Evolutionary conservation across 2,888 invertebrate species (phyloP), one percentile per base, ranked within the genome.

Genomic region (Phortica okadai): DNA sequence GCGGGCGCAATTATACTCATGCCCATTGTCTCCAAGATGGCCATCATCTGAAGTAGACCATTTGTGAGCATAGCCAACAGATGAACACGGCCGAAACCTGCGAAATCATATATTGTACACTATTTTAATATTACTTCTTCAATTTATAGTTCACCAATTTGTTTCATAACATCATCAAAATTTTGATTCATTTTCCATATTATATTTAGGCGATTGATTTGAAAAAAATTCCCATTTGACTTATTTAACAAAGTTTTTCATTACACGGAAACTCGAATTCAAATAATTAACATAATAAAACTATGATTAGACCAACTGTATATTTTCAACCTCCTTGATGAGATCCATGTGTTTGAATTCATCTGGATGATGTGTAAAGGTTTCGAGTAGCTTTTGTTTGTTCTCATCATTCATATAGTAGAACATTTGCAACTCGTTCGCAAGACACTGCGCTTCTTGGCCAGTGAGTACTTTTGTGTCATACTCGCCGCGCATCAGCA

Each of bases 401-500:
- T 92, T 92, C 14, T 93, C 89, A 88, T 95, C 94, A 74, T 94
- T 93, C 82, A 94, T 94, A 72, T 93, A 93, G 90, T 97, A 97
- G 91, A 96, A 97, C 91, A 97, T 92, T 90, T 97, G 96, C 78
- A 97, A 92, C 90, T 97, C 96, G 90, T 97, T 97, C 0, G 95
- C 96, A 74, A 97, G 91, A 89, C 96, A 97, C 87, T 95, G 96
- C 0, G 97, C 97, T 91, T 97, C 97, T 88, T 94, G 93, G 0
- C 93, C 94, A 89, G 92, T 94, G 76, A 97, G 90, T 0, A 95
- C 94, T 90, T 96, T 95, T 86, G 93, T 94, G 88, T 97, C 97
- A 90, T 94, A 97, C 90, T 97, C 97, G 16, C 97, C 97, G 59
- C 95, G 93, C 96, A 97, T 96, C 56, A 97, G 92, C 11, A 97